Evolutionary conservation across 2,113 vertebrate species (phyloP).

Genomic region (Apus apus): DNA sequence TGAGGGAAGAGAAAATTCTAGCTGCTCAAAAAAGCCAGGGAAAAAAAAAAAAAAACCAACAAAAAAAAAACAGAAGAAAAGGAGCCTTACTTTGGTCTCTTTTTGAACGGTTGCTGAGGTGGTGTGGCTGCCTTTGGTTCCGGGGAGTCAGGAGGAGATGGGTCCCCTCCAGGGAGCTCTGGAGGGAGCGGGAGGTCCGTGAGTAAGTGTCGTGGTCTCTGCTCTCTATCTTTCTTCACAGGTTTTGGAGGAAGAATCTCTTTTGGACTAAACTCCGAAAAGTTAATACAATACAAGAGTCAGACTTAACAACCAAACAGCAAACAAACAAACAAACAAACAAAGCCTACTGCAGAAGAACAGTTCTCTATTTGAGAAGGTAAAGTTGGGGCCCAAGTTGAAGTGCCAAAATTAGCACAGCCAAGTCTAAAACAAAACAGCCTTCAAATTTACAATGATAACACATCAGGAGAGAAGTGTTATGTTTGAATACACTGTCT

Average conservation of each 20-base stretch:
- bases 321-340: not conserved
- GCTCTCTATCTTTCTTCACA: constrained; percentile 89
- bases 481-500: accelerated
- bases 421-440: not conserved
- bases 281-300: constrained; percentile 46
- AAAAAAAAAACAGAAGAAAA: not conserved
- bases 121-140: constrained; percentile 85
- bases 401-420: not conserved
- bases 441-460: accelerated
- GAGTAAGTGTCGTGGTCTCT: constrained; percentile 88
- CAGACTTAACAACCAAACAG: not conserved
- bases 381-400: not conserved
- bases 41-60: too few relatives aligned
- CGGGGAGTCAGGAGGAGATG: constrained; percentile 91
- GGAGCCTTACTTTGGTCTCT: constrained; percentile 95
- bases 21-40: not conserved
- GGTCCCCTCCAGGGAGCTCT: constrained; percentile 86
- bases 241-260: constrained; percentile 87
- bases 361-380: not conserved
- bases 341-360: not conserved
- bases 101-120: constrained; percentile 88
- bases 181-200: constrained; percentile 95
- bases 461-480: not conserved
- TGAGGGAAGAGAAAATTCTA: not conserved
- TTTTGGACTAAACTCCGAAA: constrained; percentile 86